Base-by-base conservation (phyloP, 2,797 vertebrate species). In the Pristis pectinata region DNA sequence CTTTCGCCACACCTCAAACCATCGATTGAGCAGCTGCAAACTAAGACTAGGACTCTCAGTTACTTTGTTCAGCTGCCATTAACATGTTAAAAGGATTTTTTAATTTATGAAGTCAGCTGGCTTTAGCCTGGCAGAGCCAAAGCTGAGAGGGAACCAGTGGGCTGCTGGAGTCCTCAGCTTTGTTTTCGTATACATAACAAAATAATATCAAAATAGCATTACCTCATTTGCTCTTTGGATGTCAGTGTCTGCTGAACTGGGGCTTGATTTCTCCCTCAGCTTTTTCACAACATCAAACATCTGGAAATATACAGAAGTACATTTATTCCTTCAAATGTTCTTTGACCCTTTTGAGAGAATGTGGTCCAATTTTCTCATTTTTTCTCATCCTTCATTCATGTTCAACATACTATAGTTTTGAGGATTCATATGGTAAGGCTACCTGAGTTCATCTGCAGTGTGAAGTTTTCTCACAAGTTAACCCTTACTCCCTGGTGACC, bases 201-300 rank as follows among this genome's bases (percentile, higher is more conserved):
- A 0, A 95, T 92, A n/a, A 94, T 93, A 95, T 91, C 56, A 89
- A 91, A 85, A 92, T 94, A 17, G 89, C 91, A 95, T 96, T 97
- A 99, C 99, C 98, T 99, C 98, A 95, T 99, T 98, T 95, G 96
- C 97, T 95, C 97, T 98, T 95, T 96, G 95, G 94, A 96, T 96
- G 95, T 98, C 98, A 95, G 97, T 95, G 87, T 96, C 97, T 95
- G 97, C 96, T 94, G 98, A 95, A 74, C 98, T 96, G 95, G 98
- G 97, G 96, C 96, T 97, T 79, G 98, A 99, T 95, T 99, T 99
- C 97, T 99, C 99, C 96, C 98, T 98, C 95, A 99, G 96, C 96
- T 98, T 98, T 96, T 99, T 99, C 93, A 99, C 97, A 76, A 97
- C 97, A 95, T 99, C 98, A 98, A 99, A 99, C 98, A 99, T 98